Base-by-base conservation (phyloP, 2,113 vertebrate species). In the Nothobranchius furzeri region DNA sequence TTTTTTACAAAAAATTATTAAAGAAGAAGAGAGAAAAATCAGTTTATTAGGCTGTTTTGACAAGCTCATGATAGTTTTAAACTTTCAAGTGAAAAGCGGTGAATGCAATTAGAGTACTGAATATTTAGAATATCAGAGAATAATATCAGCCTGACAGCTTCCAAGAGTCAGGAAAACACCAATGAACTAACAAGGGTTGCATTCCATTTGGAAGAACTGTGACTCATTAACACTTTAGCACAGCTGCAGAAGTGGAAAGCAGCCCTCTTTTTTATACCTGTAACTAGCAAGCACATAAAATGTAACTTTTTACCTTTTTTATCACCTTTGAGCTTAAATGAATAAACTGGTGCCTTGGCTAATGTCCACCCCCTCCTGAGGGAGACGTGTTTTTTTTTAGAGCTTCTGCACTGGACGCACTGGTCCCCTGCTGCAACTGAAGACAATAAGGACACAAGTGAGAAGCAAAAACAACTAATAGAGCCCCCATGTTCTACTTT, bases 1-100 rank as follows among this genome's bases (percentile, higher is more conserved):
- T 2, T 30, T 42, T 54, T 66, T 42, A 61, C 59, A 24, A 14
- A 20, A 63, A 42, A 49, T 47, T 15, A 20, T 59, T 50, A 56
- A 37, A 59, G 50, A 68, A 60, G 20, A 20, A 42, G 35, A 68
- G 45, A 60, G n/a, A 36, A 24, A 9, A 42, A 50, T 1, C 12
- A 3, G 46, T 6, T 47, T 14, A 2, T 30, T 30, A 30, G 30
- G 30, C 30, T 3, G 30, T 30, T 30, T 30, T 30, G 30, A 30
- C 30, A 30, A 30, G 30, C 2, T 30, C 30, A 30, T 30, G 48
- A 20, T 20, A 9, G n/a, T 2, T 20, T 50, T n/a, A 50, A 48
- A 15, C 47, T n/a, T 48, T 46, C 24, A 46, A 20, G 42, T 49
- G 20, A 49, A 35, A 57, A 30, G 30, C 4, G 30, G 30, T 30